Evolutionary conservation across 2,888 invertebrate species (phyloP).

Genomic region (Cephus runcator): DNA sequence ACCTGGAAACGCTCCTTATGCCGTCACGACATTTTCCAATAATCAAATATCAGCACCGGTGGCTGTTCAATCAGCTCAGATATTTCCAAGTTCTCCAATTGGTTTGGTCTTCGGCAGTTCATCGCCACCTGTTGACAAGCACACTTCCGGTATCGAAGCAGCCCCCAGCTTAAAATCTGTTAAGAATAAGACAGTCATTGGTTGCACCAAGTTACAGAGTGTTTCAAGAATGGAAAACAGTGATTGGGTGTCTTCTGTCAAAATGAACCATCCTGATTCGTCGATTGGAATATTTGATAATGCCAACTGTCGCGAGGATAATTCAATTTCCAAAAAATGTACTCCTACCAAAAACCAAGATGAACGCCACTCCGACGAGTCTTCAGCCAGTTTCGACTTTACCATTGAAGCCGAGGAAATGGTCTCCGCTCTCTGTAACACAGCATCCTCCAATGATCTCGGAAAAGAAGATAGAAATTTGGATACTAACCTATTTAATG

Average conservation of each 20-base stretch:
- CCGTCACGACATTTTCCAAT: conserved; percentile 31
- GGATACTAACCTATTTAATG: conserved; percentile 32
- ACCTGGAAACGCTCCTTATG: conserved; percentile 36
- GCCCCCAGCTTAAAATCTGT: conserved; percentile 12
- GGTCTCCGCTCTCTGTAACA: conserved; percentile 72
- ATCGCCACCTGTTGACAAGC: conserved; percentile 34
- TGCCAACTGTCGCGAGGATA: neutral
- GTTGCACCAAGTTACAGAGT: neutral
- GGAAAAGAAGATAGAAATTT: conserved; percentile 12
- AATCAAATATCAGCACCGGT: conserved; percentile 33
- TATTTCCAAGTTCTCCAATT: conserved; percentile 38
- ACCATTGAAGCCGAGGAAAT: conserved; percentile 72
- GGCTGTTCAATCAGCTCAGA: conserved; percentile 31
- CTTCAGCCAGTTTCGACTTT: conserved; percentile 71
- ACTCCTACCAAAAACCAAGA: conserved; percentile 34
- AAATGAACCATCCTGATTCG: neutral
- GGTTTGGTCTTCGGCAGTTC: conserved; percentile 23
- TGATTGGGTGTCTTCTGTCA: conserved; percentile 29
- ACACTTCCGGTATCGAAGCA: conserved; percentile 18
- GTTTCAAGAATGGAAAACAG: conserved; percentile 19
- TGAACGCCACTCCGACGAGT: conserved; percentile 62
- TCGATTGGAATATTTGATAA: neutral
- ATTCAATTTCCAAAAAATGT: neutral
- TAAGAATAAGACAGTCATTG: neutral
- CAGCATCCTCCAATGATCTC: conserved; percentile 56